Evolutionary conservation across 2,888 invertebrate genomes (phyloP).

Genomic region (Ellobium chinense): DNA sequence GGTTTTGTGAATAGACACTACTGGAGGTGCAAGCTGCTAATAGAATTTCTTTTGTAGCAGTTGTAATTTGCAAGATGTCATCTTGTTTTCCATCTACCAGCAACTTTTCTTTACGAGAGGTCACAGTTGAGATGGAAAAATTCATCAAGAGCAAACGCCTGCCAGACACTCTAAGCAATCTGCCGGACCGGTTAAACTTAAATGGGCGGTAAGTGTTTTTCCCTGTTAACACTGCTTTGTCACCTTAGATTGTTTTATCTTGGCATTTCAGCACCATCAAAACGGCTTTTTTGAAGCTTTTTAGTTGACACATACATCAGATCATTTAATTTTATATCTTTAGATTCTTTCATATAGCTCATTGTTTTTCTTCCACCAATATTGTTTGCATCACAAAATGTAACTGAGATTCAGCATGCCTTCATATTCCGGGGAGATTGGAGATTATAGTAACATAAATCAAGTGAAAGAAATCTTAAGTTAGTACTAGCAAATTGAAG

Average conservation of each 20-base stretch:
- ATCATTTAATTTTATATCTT: background rate
- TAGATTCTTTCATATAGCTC: background rate
- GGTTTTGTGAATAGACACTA: no score
- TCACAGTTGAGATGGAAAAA: conserved; percentile 93
- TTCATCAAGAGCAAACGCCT: conserved; percentile 97
- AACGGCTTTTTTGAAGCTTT: background rate
- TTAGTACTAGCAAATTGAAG: no score
- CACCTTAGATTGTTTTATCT: conserved; percentile 3
- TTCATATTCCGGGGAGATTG: no score
- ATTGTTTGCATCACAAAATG: no score
- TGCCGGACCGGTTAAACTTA: conserved; percentile 95
- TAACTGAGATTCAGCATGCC: no score
- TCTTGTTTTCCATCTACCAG: conserved; percentile 75
- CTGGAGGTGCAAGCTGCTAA: no score
- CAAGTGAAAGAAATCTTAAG: no score
- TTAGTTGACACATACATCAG: background rate
- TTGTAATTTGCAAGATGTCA: no score
- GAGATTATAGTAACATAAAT: no score
- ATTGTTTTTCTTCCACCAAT: no score
- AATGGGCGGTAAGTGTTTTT: conserved; percentile 80
- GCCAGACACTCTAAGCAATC: conserved; percentile 95
- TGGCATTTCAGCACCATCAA: conserved; percentile 6
- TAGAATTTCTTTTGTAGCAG: no score
- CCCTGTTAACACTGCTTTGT: no score
- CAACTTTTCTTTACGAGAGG: conserved; percentile 96